Evolutionary conservation across 2,888 invertebrate genomes (phyloP), one percentile per base, ranked within the genome.

Genomic region (Trichopria drosophilae): DNA sequence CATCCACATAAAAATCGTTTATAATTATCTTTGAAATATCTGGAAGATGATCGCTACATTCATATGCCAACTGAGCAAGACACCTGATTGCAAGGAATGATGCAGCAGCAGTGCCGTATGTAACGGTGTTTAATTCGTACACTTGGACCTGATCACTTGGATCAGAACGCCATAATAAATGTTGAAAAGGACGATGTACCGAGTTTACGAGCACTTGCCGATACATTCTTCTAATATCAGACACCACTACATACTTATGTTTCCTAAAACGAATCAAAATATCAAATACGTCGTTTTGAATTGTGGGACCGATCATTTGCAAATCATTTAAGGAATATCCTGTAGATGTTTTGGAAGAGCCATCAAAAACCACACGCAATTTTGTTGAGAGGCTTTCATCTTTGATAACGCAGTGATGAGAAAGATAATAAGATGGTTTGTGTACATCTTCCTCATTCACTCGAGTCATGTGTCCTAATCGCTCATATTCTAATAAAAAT

Each of bases 221-320:
- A 37, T 53, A 58, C 55, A 55, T 58, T 41, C 50, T 51, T 13
- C 29, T 41, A 4, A 48, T 40, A 10, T 48, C 49, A 4, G 51
- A 48, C 9, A 42, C 46, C 1, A 46, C 9, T 2, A 45, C 55
- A 28, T 37, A 52, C 3, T 9, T 19, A 23, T 52, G 43, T 3
- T 16, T 32, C 1, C 55, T 20, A 41, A 55, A 48, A 9, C 45
- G 35, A 4, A 36, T 19, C 4, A 35, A 2, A 4, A 31, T 9
- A 15, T 2, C 16, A 12, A 40, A 47, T 1, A 46, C 4, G 6
- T 24, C 22, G 2, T 22, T 12, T 42, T 42, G 49, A 15, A 49
- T 43, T 3, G 43, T 37, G 3, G 42, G 43, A 0, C 42, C 49
- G 1, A 31, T 24, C 10, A 37, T 15, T 2, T 37, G 9, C 2